Conservation (phyloP, 2,888 invertebrate genomes). For the Andricus quercusramuli region DNA sequence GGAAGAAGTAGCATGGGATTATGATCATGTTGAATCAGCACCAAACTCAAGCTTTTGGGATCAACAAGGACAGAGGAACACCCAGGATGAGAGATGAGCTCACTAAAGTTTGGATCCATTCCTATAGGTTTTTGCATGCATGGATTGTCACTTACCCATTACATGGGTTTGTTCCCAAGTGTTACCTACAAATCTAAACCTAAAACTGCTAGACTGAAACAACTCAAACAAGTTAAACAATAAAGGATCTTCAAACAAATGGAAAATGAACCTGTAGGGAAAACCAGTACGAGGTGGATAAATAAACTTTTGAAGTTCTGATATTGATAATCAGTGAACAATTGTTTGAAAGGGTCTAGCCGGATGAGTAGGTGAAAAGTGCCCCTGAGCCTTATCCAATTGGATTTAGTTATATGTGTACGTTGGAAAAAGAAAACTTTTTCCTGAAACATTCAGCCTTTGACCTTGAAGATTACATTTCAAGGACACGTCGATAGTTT, state of each 20-base stretch:
- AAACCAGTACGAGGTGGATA: too few relatives aligned
- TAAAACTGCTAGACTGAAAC: background rate
- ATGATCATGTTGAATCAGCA: slow-evolving; percentile 48
- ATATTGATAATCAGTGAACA: too few relatives aligned
- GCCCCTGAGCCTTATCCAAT: too few relatives aligned
- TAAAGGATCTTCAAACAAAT: background rate
- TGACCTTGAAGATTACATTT: too few relatives aligned
- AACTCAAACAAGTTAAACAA: background rate
- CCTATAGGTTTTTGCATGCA: slow-evolving; percentile 15
- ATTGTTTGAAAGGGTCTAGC: too few relatives aligned
- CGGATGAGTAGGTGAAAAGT: too few relatives aligned
- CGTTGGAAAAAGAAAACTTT: too few relatives aligned
- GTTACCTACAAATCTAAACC: background rate
- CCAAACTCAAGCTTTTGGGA: slow-evolving; percentile 15
- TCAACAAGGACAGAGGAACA: slow-evolving; percentile 2
- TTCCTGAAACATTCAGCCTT: too few relatives aligned
- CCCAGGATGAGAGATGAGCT: background rate
- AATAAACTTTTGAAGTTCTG: too few relatives aligned
- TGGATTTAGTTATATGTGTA: too few relatives aligned
- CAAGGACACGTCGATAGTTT: too few relatives aligned
- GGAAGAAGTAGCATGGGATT: slow-evolving; percentile 45
- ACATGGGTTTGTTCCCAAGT: background rate
- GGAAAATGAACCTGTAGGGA: background rate
- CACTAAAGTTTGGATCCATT: slow-evolving; percentile 13
- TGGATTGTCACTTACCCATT: background rate